Conservation (phyloP, 2,888 invertebrate species). For the Eristalinus sepulchralis region DNA sequence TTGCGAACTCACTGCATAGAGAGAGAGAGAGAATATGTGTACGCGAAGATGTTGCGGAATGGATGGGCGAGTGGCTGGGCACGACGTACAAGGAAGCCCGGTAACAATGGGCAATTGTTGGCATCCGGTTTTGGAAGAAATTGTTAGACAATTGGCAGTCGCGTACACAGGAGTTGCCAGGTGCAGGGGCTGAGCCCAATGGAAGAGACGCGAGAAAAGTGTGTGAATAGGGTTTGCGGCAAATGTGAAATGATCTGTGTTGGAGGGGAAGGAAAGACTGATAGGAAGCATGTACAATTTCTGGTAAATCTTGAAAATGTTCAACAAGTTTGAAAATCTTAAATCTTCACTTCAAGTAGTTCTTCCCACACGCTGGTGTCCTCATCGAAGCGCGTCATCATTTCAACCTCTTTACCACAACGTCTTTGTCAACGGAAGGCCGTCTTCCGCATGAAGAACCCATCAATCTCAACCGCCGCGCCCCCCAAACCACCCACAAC, state of each 20-base stretch:
- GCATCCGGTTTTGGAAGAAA: conserved; percentile 61
- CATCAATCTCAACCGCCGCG: background rate
- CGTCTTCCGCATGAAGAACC: no score
- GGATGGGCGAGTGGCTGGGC: background rate
- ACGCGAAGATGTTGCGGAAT: background rate
- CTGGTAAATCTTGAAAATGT: no score
- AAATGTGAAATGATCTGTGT: no score
- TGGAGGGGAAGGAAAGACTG: no score
- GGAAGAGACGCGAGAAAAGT: no score
- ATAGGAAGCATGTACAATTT: no score
- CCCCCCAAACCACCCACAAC: background rate
- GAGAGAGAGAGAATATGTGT: conserved; percentile 25
- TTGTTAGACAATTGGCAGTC: conserved; percentile 43
- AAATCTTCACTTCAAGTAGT: no score
- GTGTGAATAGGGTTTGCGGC: no score
- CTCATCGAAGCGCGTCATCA: no score
- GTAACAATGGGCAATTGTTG: conserved; percentile 63
- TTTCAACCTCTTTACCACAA: no score
- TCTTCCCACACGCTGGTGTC: no score
- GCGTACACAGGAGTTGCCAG: conserved; percentile 35
- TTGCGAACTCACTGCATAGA: conserved; percentile 3
- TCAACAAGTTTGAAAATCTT: no score
- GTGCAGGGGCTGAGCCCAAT: background rate
- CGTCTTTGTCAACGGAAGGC: background rate
- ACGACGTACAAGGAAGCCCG: conserved; percentile 47